These are phyloP conservation scores for Terrapene triunguis DNA, from an alignment of 2,113 vertebrate species.

Conservation along the genomic window DNA sequence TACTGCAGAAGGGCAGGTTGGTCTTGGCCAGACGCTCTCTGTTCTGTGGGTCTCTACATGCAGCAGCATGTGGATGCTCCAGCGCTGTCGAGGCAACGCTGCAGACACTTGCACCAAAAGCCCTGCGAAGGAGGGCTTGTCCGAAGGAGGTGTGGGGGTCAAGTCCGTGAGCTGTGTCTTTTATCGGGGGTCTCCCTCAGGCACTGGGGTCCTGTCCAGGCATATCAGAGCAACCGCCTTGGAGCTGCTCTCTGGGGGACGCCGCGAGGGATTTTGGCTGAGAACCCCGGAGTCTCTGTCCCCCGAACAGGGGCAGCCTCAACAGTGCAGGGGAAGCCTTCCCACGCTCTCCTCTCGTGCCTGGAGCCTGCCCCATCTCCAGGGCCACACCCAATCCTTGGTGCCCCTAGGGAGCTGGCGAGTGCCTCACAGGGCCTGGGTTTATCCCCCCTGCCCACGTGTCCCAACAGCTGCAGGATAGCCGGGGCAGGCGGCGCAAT, in stretches of 20 bases:
- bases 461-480: too few relatives aligned
- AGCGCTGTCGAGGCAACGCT: fast-evolving
- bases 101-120: background rate
- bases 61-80: fast-evolving
- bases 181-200: background rate
- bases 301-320: background rate
- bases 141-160: background rate
- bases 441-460: background rate
- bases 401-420: background rate
- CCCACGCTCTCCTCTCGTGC: background rate
- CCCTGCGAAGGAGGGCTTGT: background rate
- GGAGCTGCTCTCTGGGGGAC: background rate
- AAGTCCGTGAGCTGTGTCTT: background rate
- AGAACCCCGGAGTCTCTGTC: background rate
- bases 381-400: background rate
- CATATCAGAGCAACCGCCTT: too few relatives aligned
- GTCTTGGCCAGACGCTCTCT: fast-evolving
- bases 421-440: background rate
- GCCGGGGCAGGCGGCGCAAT: too few relatives aligned
- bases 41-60: fast-evolving
- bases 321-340: background rate
- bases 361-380: background rate
- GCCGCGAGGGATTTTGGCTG: fast-evolving
- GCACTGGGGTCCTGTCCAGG: background rate
- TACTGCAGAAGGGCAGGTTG: constrained; percentile 95